Evolutionary conservation across 1,140 invertebrate genomes (phyloP), one percentile per base, ranked within the genome.

Genomic region (Tetragonula clypearis): DNA sequence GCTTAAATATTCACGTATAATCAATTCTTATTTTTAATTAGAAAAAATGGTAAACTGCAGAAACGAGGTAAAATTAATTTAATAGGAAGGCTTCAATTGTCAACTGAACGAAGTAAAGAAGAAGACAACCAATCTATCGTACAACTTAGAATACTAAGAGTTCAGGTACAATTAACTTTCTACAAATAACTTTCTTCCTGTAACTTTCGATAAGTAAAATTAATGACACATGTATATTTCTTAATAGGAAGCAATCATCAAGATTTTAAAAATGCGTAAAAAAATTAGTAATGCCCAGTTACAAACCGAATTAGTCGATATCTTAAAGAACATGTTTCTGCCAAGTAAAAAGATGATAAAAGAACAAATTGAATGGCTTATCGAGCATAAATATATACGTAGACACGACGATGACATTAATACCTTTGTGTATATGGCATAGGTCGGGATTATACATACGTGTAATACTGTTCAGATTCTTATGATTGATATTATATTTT

Each of bases 311-410:
- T 95, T 99, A 65, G 97, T 99, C 14, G 99, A 99, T 95, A 99
- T 99, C 94, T 95, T 99, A 76, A 99, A 99, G 95, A 99, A 99
- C 94, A 99, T 99, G 98, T 99, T 99, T 96, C 95, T 99, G 90
- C 99, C 99, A 56, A 99, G 98, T 85, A 99, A 99, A 95, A 99
- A 99, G 95, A 98, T 99, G 97, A 99, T 99, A 88, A 99, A 99
- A 95, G 99, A 99, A 95, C 99, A 99, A 95, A 97, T 99, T 58
- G 99, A 99, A 95, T 99, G 99, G 99, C 96, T 99, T 17, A 99
- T 99, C 89, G 99, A 99, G 95, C 98, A 99, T 93, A 99, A 99
- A 94, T 99, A 99, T 94, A 99, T 99, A 97, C 96, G 96, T 84
- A 96, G 99, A 87, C 98, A 99, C 94, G 98, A 99, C 91, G 98